Percentiles rank a stretch among this genome's conserved stretches.
Conservation (phyloP, 2,888 invertebrate species). For the Conchocele bisecta region DNA sequence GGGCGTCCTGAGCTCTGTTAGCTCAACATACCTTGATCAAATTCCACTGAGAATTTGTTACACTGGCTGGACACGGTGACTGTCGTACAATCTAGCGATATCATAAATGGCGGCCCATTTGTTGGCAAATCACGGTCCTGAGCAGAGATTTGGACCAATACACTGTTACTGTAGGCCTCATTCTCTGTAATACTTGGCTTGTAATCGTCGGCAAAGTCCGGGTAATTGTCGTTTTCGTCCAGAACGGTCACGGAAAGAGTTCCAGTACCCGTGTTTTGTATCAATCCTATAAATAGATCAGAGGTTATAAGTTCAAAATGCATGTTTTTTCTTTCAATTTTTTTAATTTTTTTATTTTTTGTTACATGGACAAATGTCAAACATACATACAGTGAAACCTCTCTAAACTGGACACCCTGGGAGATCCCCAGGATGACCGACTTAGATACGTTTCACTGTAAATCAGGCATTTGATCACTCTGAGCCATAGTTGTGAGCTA, state of each 20-base stretch:
- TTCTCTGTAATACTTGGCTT: conserved; percentile 53
- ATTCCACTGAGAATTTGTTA: conserved; percentile 7
- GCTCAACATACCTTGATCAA: conserved; percentile 10
- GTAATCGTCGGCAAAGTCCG: conserved; percentile 89
- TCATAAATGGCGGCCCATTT: conserved; percentile 89
- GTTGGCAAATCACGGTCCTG: conserved; percentile 73
- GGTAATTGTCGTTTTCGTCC: conserved; percentile 99
- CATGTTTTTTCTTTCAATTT: too few relatives aligned
- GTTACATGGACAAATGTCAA: too few relatives aligned
- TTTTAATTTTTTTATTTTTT: too few relatives aligned
- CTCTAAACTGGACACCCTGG: too few relatives aligned
- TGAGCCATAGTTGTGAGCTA: too few relatives aligned
- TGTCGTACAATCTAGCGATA: conserved; percentile 59
- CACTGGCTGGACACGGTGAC: conserved; percentile 23
- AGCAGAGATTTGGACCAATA: conserved; percentile 52
- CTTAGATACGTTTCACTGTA: too few relatives aligned
- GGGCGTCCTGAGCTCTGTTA: too few relatives aligned
- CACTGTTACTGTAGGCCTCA: neutral
- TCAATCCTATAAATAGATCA: too few relatives aligned
- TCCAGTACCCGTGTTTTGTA: conserved; percentile 90
- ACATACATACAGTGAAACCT: too few relatives aligned
- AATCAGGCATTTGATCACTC: too few relatives aligned
- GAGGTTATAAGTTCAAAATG: too few relatives aligned
- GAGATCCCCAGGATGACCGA: too few relatives aligned
- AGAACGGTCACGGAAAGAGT: conserved; percentile 96